Evolutionary conservation across 2,888 invertebrate species (phyloP).

Genomic region (Ceratothoa steindachneri): DNA sequence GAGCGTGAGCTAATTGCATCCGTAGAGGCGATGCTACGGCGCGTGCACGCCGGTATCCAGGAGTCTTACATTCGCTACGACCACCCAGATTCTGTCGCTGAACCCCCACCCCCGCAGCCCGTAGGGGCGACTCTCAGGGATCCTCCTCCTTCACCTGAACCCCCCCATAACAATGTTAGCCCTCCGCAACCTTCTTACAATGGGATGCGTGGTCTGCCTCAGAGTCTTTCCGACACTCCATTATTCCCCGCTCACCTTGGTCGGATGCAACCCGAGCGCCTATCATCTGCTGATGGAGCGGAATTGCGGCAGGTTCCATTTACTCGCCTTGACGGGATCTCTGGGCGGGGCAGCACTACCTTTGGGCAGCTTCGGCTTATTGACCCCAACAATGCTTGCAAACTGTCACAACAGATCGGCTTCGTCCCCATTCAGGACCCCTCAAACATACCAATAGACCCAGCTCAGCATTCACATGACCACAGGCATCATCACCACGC

Average conservation of each 20-base stretch:
- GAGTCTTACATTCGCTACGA: slow-evolving; percentile 43
- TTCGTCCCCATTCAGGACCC: slow-evolving; percentile 43
- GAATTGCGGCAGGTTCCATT: neutral
- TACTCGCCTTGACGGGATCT: neutral
- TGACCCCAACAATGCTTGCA: slow-evolving; percentile 37
- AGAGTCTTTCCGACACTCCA: neutral
- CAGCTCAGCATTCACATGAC: neutral
- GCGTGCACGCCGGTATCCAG: slow-evolving; percentile 33
- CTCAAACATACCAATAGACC: no score
- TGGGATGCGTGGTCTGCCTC: slow-evolving; percentile 6
- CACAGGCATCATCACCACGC: slow-evolving; percentile 21
- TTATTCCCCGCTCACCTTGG: neutral
- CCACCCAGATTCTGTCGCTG: slow-evolving; percentile 26
- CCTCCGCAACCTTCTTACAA: slow-evolving; percentile 20
- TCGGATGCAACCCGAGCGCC: slow-evolving; percentile 6
- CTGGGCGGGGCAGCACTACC: neutral
- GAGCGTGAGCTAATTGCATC: slow-evolving; percentile 27
- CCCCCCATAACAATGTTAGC: slow-evolving; percentile 22
- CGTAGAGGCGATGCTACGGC: slow-evolving; percentile 41
- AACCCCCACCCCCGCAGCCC: slow-evolving; percentile 43
- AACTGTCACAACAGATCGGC: slow-evolving; percentile 33
- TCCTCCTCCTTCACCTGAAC: slow-evolving; percentile 35
- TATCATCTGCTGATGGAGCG: slow-evolving; percentile 1
- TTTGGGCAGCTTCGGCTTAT: slow-evolving; percentile 25
- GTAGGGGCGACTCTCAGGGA: slow-evolving; percentile 25